phyloP scores from a whole-genome alignment of 2,888 invertebrate species.

The Lymantria dispar region DNA sequence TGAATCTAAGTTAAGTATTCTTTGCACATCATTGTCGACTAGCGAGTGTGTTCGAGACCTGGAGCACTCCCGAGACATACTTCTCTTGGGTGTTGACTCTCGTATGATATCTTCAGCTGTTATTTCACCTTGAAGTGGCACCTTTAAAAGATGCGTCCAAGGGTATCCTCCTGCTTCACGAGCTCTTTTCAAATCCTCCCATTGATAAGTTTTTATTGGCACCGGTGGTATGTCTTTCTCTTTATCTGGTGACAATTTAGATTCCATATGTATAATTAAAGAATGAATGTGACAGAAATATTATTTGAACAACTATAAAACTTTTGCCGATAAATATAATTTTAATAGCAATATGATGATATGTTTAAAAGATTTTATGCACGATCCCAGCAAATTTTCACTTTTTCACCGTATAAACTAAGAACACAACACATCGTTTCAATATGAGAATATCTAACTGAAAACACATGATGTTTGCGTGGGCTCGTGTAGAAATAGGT shows the following conservation, averaged over 20 bases:
- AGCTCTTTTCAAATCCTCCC: constrained; percentile 89
- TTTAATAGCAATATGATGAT: constrained; percentile 14
- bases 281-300: constrained; percentile 30
- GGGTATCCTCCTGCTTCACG: constrained; percentile 89
- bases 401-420: constrained; percentile 69
- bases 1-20: constrained; percentile 71
- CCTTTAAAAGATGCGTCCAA: constrained; percentile 90
- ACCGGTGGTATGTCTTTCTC: constrained; percentile 82
- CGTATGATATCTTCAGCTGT: constrained; percentile 77
- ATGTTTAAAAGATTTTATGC: constrained; percentile 37
- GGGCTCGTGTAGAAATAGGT: constrained; percentile 80
- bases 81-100: constrained; percentile 71
- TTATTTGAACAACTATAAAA: constrained; percentile 25
- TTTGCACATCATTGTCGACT: constrained; percentile 59
- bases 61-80: constrained; percentile 74
- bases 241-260: constrained; percentile 80
- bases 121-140: constrained; percentile 78
- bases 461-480: constrained; percentile 77
- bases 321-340: constrained; percentile 36
- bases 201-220: constrained; percentile 89
- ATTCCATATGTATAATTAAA: constrained; percentile 76
- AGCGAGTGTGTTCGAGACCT: constrained; percentile 73
- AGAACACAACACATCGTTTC: constrained; percentile 79
- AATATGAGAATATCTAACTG: constrained; percentile 73
- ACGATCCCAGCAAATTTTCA: constrained; percentile 62